phyloP scores from a whole-genome alignment of 2,113 vertebrate species.

The Cyanoderma ruficeps region DNA sequence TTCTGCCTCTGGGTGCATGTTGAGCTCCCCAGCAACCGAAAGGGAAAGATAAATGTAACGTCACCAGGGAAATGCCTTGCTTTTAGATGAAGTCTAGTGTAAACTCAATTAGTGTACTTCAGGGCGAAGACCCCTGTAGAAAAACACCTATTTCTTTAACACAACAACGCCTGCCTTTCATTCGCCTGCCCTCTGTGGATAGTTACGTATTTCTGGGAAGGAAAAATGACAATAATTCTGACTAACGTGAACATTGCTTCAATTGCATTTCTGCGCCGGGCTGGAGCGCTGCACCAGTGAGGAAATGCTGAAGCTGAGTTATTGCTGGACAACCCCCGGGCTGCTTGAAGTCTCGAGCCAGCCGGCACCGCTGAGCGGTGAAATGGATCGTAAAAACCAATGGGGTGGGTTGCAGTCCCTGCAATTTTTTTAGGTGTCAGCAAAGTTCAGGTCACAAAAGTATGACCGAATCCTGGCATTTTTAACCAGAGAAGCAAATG shows the following conservation, averaged over 20 bases:
- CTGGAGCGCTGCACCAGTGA: background rate
- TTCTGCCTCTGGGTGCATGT: background rate
- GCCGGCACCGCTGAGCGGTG: background rate
- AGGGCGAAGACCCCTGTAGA: background rate
- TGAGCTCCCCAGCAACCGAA: background rate
- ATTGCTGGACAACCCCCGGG: background rate
- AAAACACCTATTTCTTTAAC: background rate
- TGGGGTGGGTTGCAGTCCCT: background rate
- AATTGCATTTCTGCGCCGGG: background rate
- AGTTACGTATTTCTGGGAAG: background rate
- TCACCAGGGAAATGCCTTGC: background rate
- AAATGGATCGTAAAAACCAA: slow-evolving; percentile 12
- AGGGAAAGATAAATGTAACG: background rate
- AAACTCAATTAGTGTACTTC: background rate
- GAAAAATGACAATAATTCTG: slow-evolving; percentile 15
- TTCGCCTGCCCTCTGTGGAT: background rate
- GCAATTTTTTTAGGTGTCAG: slow-evolving; percentile 41
- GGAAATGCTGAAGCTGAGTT: slow-evolving; percentile 26
- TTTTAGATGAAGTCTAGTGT: background rate
- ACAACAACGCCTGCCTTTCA: background rate
- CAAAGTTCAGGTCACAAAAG: slow-evolving; percentile 50
- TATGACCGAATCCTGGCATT: background rate
- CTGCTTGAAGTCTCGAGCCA: slow-evolving; percentile 17
- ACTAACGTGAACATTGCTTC: background rate
- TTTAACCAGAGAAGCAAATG: background rate